A percentile compares a stretch with the other conserved stretches of the same genome.
phyloP scores from a whole-genome alignment of 1,140 invertebrate species.

The Drosophila willistoni region DNA sequence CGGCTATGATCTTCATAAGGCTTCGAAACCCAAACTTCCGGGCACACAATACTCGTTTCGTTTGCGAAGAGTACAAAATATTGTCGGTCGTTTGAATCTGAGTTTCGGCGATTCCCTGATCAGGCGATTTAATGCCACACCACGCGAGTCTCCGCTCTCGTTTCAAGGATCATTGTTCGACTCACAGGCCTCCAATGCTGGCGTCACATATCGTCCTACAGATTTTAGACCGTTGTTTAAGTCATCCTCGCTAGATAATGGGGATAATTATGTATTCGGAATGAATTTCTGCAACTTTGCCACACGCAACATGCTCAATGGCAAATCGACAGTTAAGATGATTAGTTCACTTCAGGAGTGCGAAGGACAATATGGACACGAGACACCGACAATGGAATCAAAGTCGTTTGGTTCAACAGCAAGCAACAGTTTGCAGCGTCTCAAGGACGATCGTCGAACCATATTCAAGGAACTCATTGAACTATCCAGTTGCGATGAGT shows the following conservation, averaged over 20 bases:
- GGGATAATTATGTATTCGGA: slow-evolving; percentile 64
- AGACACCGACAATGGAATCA: slow-evolving; percentile 5
- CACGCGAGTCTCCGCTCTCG: slow-evolving; percentile 69
- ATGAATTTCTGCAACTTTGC: slow-evolving; percentile 70
- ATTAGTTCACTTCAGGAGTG: slow-evolving; percentile 59
- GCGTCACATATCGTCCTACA: slow-evolving; percentile 36
- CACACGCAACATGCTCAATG: slow-evolving; percentile 61
- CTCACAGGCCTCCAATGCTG: slow-evolving; percentile 40
- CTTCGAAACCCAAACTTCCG: slow-evolving; percentile 81
- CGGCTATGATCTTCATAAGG: slow-evolving; percentile 85
- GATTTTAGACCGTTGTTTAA: slow-evolving; percentile 58
- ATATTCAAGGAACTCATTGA: slow-evolving; percentile 74
- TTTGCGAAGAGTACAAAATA: slow-evolving; percentile 63
- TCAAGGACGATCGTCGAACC: slow-evolving; percentile 67
- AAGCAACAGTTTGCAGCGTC: slow-evolving; percentile 54
- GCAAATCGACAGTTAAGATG: slow-evolving; percentile 68
- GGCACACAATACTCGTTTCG: slow-evolving; percentile 54
- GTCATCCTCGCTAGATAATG: slow-evolving; percentile 7
- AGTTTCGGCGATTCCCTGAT: slow-evolving; percentile 60
- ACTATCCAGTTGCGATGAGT: slow-evolving; percentile 71
- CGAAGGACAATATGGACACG: slow-evolving; percentile 28
- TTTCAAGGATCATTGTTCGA: slow-evolving; percentile 76
- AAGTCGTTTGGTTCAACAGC: neutral
- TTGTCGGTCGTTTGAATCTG: slow-evolving; percentile 66
- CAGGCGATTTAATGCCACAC: slow-evolving; percentile 33